These are phyloP conservation scores for Rousettus madagascariensis DNA, from an alignment of 2,797 vertebrate species.

Conservation along the genomic window DNA sequence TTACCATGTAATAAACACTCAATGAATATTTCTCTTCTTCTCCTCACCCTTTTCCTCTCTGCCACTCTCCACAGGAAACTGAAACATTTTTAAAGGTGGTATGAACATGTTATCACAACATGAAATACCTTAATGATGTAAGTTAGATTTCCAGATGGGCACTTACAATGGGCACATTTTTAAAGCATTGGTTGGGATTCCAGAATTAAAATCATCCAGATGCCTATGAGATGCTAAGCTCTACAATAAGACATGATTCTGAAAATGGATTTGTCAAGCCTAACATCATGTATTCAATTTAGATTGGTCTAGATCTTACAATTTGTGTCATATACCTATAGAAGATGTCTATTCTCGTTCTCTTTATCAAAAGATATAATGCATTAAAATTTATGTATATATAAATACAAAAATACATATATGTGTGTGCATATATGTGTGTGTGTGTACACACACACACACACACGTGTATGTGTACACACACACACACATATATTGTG, in stretches of 20 bases:
- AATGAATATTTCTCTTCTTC: neutral
- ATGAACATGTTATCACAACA: neutral
- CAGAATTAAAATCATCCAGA: neutral
- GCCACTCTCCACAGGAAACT: neutral
- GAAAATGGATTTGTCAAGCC: neutral
- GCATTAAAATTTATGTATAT: neutral
- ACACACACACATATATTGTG: neutral
- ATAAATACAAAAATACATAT: neutral
- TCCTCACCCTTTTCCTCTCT: neutral
- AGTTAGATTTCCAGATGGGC: neutral
- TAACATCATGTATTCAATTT: neutral
- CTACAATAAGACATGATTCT: neutral
- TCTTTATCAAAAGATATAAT: neutral
- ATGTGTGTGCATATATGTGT: neutral
- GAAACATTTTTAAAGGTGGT: neutral
- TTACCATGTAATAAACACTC: neutral
- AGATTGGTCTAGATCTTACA: neutral
- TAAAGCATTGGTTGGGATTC: neutral
- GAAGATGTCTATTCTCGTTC: neutral
- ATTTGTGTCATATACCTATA: neutral
- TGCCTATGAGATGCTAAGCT: neutral
- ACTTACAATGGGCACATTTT: neutral
- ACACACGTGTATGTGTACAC: fast-evolving
- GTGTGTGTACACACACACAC: neutral
- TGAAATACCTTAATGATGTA: neutral